Evolutionary conservation across 1,140 invertebrate species (phyloP), one percentile per base, ranked within the genome.

Genomic region (Branchinecta lynchi): DNA sequence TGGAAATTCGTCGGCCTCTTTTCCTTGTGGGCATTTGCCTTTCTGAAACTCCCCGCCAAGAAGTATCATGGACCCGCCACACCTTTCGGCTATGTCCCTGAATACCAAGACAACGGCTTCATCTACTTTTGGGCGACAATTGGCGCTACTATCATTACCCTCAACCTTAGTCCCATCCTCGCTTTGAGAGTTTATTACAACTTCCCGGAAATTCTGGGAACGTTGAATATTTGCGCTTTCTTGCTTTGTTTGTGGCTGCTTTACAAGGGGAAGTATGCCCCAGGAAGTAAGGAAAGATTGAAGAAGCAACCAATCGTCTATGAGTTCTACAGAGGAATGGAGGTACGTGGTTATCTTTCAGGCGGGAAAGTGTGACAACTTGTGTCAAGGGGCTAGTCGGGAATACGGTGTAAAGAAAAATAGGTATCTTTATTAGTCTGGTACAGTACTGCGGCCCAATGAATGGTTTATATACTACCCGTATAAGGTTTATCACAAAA

Each of bases 271-370:
- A 76, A 77, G 60, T 70, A 74, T 43, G 71, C 73, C 7, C 80
- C 79, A 20, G 76, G 75, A 21, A 71, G 46, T 45, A 65, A 71
- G 21, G 71, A 71, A 66, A 66, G 44, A 9, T 9, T 71, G 66
- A 60, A 51, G 44, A 71, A 69, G 68, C 69, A 69, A 74, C 81
- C 74, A 20, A 65, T 81, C 7, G 68, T 81, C 9, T 83, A 82
- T 74, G 80, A 84, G 71, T 85, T 83, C 74, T 85, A 84, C 75
- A 79, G 82, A 73, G 84, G 84, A 0, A 82, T 82, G 65, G 82
- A 85, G 75, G 74, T 60, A 60, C 12, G 12, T 60, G 32, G 32
- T 3, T 32, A 32, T 32, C 32, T 32, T 32, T 32, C 32, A 32
- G 32, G 2, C 32, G 32, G 32, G 32, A 32, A 32, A 3, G 32